These are phyloP conservation scores for Psettodes erumei DNA, from an alignment of 2,113 vertebrate genomes.

Conservation along the genomic window DNA sequence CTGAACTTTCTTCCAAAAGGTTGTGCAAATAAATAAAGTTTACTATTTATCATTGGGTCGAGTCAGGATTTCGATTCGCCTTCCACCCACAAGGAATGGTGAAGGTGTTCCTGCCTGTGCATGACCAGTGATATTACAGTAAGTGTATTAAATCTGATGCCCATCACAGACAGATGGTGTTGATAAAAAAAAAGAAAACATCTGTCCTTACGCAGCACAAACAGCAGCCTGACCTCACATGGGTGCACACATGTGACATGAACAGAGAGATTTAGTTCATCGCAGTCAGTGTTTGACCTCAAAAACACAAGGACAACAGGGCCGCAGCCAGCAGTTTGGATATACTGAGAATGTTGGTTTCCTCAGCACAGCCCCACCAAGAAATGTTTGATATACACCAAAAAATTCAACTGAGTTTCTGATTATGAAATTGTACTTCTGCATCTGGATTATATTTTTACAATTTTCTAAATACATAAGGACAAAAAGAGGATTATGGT, in stretches of 20 bases:
- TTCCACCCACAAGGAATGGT: background rate
- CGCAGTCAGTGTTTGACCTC: slow-evolving; percentile 19
- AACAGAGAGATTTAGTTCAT: slow-evolving; percentile 31
- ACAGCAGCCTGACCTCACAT: slow-evolving; percentile 15
- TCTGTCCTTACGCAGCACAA: slow-evolving; percentile 27
- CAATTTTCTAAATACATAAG: background rate
- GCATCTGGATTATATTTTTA: slow-evolving; percentile 4
- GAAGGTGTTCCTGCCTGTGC: background rate
- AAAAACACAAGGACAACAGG: background rate
- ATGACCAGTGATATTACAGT: background rate
- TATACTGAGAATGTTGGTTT: background rate
- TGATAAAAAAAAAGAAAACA: slow-evolving; percentile 14
- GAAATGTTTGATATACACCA: too few relatives aligned
- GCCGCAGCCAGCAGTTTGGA: background rate
- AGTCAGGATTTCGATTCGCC: background rate
- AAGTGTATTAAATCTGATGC: slow-evolving; percentile 6
- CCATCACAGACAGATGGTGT: slow-evolving; percentile 7
- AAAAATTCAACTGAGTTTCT: too few relatives aligned
- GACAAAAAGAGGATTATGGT: slow-evolving; percentile 23
- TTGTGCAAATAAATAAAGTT: background rate
- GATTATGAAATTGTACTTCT: slow-evolving; percentile 6
- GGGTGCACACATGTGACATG: slow-evolving; percentile 6
- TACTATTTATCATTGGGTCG: background rate
- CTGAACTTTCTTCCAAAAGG: slow-evolving; percentile 12
- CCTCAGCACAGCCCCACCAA: too few relatives aligned